Base-by-base conservation (phyloP, 2,888 invertebrate genomes). In the Chrysolina americana region DNA sequence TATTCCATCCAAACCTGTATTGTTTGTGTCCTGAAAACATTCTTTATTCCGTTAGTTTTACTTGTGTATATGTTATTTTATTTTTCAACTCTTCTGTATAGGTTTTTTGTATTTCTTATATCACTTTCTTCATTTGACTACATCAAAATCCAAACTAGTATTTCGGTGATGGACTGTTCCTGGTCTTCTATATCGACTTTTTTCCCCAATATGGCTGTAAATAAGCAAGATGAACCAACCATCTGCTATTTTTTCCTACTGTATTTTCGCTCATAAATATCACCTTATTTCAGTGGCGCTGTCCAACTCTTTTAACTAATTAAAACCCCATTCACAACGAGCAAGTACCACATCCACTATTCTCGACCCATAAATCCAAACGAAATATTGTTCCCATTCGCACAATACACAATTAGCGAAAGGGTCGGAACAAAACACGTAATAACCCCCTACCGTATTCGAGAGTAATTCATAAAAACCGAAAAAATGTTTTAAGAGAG, bases 401-500 rank as follows among this genome's bases (percentile, higher is more conserved):
- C 76, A 83, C 83, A 83, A 83, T 83, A 73, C 76, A 79, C 81
- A 83, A 83, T 83, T 83, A 83, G 81, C 80, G 71, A 77, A 82
- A 79, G 80, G 79, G 75, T 77, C 78, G 71, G 78, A 79, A 81
- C 79, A 80, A 83, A 82, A 81, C 71, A 28, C 56, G 71, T 78
- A 80, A 81, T 82, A 76, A 81, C 82, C 81, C 50, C 78, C 73
- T 79, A 76, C 76, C 78, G 63, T 71, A 69, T 71, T 75, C 65
- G 70, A 75, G 69, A 59, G 73, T 83, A 84, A 86, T 85, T 85
- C 84, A 85, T 84, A 82, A 85, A 85, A 83, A 81, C 82, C 78
- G 81, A 85, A 85, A 85, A 86, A 85, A 84, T 80, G 74, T 79
- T 75, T 78, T 82, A 82, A 85, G 84, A 85, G 83, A 84, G 83